These are phyloP conservation scores for Sicus ferrugineus DNA, from an alignment of 2,888 invertebrate genomes.

Conservation along the genomic window DNA sequence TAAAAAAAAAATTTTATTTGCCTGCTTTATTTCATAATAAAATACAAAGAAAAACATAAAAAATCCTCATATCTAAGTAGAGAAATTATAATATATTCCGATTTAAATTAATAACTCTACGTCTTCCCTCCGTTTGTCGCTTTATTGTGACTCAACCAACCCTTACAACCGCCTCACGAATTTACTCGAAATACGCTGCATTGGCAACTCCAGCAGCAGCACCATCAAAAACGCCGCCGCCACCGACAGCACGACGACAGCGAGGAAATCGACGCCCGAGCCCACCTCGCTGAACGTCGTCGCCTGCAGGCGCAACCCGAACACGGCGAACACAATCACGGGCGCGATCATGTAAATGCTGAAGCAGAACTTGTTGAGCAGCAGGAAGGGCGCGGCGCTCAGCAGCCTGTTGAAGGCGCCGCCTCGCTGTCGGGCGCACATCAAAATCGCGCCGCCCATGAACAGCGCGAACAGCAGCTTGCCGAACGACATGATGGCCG, in stretches of 20 bases:
- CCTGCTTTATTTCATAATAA: too few relatives aligned
- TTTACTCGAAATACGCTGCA: conserved; percentile 47
- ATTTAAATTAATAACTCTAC: too few relatives aligned
- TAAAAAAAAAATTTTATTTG: too few relatives aligned
- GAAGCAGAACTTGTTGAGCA: conserved; percentile 55
- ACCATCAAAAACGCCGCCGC: conserved; percentile 45
- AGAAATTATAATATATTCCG: neutral
- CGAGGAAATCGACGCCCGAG: conserved; percentile 49
- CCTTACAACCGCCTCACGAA: conserved; percentile 30
- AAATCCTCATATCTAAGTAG: neutral
- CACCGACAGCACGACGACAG: conserved; percentile 46
- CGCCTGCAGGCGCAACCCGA: conserved; percentile 49
- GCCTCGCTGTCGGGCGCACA: conserved; percentile 53
- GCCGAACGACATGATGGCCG: conserved; percentile 55
- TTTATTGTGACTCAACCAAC: neutral
- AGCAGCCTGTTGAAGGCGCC: conserved; percentile 47
- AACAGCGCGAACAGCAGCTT: conserved; percentile 53
- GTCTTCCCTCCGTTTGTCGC: neutral
- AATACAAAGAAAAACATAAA: neutral
- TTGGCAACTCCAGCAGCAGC: conserved; percentile 51
- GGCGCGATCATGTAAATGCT: conserved; percentile 57
- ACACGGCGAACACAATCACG: conserved; percentile 47
- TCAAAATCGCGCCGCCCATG: conserved; percentile 50
- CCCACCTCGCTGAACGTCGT: conserved; percentile 52
- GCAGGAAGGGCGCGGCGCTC: conserved; percentile 50